Conservation (phyloP, 2,113 vertebrate species). For the Mus musculus region GRCm39 chr12:41385001-41385500, state of each 20-base stretch:
- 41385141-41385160: background rate
- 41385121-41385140: background rate
- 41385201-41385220: background rate
- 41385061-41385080: background rate
- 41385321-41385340: background rate
- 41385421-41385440: background rate
- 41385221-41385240: background rate
- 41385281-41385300: background rate
- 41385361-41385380: fast-evolving
- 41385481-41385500: background rate
- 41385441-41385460: background rate
- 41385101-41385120: no score
- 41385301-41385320: background rate
- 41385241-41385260: background rate
- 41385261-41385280: background rate
- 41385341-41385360: background rate
- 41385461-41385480: background rate
- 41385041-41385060: background rate
- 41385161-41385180: background rate
- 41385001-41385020: background rate
- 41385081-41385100: no score
- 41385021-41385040: background rate
- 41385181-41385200: background rate
- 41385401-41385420: background rate
- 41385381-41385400: background rate